phyloP scores from a whole-genome alignment of 2,888 invertebrate genomes.

The Conus canariensis region DNA sequence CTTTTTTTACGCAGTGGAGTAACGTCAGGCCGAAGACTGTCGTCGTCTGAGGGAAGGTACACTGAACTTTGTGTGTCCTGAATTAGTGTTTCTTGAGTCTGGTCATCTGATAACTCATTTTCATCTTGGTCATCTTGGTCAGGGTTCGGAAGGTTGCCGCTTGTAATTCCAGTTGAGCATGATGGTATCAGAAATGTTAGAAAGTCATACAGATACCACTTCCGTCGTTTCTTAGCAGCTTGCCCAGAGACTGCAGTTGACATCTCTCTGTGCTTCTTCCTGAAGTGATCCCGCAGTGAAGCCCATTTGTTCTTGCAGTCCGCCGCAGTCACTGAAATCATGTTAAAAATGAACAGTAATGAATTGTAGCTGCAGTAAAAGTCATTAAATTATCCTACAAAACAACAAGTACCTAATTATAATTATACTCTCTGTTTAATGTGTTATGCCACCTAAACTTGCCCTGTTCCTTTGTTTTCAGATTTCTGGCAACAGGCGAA shows the following conservation, averaged over 20 bases:
- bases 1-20: slow-evolving; percentile 10
- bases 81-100: neutral
- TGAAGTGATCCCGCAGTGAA: slow-evolving; percentile 11
- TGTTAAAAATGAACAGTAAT: too few species aligned
- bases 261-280: slow-evolving; percentile 18
- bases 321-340: too few species aligned
- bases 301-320: too few species aligned
- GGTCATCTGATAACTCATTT: slow-evolving; percentile 23
- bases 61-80: slow-evolving; percentile 2
- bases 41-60: slow-evolving; percentile 23
- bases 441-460: slow-evolving; percentile 15
- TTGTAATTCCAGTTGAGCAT: slow-evolving; percentile 26
- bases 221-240: too few species aligned
- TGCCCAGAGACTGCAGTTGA: too few species aligned
- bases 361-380: slow-evolving; percentile 22
- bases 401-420: too few species aligned
- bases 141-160: slow-evolving; percentile 24
- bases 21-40: slow-evolving; percentile 13
- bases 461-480: slow-evolving; percentile 9
- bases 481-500: slow-evolving; percentile 15
- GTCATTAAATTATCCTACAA: too few species aligned
- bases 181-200: slow-evolving; percentile 29
- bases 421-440: slow-evolving; percentile 11
- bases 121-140: slow-evolving; percentile 23
- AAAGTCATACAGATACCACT: slow-evolving; percentile 27